Base-by-base conservation (phyloP, 2,888 invertebrate species). In the Orthonevra nobilis region DNA sequence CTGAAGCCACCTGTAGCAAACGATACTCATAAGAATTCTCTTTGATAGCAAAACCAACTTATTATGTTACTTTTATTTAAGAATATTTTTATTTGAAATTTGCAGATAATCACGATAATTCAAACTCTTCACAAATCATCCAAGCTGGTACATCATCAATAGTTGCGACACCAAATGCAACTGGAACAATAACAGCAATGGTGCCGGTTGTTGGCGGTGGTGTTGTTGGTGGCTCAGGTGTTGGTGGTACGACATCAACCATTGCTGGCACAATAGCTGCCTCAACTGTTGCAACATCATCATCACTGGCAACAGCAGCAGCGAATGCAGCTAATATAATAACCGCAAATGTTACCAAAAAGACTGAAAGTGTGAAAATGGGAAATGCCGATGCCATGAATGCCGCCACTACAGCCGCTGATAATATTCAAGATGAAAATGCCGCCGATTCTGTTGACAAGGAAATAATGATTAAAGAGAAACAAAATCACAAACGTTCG, bases 71-170 rank as follows among this genome's bases (percentile, higher is more conserved):
- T n/a, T n/a, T n/a, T n/a, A n/a, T n/a, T n/a, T n/a, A n/a, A n/a
- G n/a, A n/a, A n/a, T n/a, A n/a, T n/a, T n/a, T n/a, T n/a, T n/a
- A n/a, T n/a, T n/a, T n/a, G n/a, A n/a, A n/a, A n/a, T n/a, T 63
- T 84, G n/a, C 66, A 86, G 89, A 89, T 83, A 85, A 86, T 82
- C 89, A 89, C 82, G 89, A 89, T 84, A 89, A 89, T 84, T 89
- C 89, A 82, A 89, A 89, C 83, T 89, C 89, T 84, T 89, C 89
- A 83, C 86, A 86, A 84, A 82, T 87, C 66, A 79, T 79, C 68
- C 85, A 85, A 84, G 81, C 83, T 81, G 86, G 86, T 84, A 87
- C 86, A 83, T 84, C 85, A 83, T 87, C 88, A 83, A 85, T 79
- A 50, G 66, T 79, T 86, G 85, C 86, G 86, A 85, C 87, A 86